Evolutionary conservation across 2,797 vertebrate genomes (phyloP).

Genomic region (Psittacula derbiana): DNA sequence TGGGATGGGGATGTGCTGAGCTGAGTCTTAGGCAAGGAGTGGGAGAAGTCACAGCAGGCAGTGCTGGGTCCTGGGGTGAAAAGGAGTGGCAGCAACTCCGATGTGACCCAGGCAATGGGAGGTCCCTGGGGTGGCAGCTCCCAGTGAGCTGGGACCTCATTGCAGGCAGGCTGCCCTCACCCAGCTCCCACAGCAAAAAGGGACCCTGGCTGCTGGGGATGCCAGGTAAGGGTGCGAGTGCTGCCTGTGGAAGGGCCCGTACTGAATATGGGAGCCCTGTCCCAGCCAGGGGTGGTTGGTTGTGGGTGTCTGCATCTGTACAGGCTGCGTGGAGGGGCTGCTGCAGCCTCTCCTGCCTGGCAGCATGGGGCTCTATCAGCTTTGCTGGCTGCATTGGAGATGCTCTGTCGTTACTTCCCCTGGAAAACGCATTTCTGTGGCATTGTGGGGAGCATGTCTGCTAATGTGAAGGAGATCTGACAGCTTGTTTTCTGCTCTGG

Average conservation of each 20-base stretch:
- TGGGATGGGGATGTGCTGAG: background rate
- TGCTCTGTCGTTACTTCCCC: background rate
- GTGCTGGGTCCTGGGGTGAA: background rate
- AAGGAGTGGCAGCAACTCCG: accelerated
- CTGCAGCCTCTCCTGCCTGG: background rate
- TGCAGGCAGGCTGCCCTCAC: accelerated
- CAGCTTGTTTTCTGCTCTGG: background rate
- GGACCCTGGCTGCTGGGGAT: background rate
- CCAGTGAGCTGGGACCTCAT: accelerated
- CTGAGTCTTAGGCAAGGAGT: background rate
- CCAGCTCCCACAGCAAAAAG: background rate
- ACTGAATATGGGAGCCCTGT: background rate
- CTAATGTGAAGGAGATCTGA: background rate
- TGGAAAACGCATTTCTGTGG: background rate
- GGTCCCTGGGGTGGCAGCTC: background rate
- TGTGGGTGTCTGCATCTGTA: accelerated
- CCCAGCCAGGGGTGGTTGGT: background rate
- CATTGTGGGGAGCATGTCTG: accelerated
- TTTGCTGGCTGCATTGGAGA: accelerated
- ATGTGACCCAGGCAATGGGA: accelerated
- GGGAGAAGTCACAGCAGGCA: accelerated
- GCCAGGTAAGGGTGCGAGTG: background rate
- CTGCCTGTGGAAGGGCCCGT: background rate
- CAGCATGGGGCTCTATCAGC: background rate
- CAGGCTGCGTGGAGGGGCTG: background rate